These are phyloP conservation scores for Cossypha caffra DNA, from an alignment of 2,797 vertebrate species.

Conservation along the genomic window DNA sequence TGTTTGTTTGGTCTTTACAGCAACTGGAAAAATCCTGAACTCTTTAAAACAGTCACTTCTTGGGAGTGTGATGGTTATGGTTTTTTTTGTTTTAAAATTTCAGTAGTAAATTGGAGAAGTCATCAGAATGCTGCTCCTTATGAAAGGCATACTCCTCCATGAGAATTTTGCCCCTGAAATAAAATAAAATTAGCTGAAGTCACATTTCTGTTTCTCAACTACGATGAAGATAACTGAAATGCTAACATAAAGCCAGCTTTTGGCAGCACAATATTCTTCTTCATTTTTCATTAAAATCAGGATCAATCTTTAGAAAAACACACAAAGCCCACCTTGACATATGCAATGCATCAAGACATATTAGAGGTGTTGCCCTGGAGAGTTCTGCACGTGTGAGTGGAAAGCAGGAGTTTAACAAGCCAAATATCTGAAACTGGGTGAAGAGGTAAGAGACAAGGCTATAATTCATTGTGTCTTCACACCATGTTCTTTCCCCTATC, in stretches of 20 bases:
- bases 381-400: background rate
- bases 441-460: constrained; percentile 6
- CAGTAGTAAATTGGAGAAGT: background rate
- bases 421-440: background rate
- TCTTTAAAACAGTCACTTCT: background rate
- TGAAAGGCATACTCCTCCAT: background rate
- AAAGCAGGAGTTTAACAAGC: background rate
- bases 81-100: background rate
- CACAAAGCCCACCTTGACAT: background rate
- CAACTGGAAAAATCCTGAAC: background rate
- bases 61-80: fast-evolving
- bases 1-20: background rate
- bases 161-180: background rate
- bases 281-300: background rate
- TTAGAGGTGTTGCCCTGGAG: constrained; percentile 9
- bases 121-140: background rate
- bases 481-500: background rate
- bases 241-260: background rate
- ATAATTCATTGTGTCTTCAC: constrained; percentile 4
- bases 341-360: background rate
- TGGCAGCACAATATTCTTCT: background rate
- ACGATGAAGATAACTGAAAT: background rate
- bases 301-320: background rate
- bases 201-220: background rate
- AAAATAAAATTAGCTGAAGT: background rate